Conservation (phyloP, 2,888 invertebrate genomes). For the Odontothrips loti region DNA sequence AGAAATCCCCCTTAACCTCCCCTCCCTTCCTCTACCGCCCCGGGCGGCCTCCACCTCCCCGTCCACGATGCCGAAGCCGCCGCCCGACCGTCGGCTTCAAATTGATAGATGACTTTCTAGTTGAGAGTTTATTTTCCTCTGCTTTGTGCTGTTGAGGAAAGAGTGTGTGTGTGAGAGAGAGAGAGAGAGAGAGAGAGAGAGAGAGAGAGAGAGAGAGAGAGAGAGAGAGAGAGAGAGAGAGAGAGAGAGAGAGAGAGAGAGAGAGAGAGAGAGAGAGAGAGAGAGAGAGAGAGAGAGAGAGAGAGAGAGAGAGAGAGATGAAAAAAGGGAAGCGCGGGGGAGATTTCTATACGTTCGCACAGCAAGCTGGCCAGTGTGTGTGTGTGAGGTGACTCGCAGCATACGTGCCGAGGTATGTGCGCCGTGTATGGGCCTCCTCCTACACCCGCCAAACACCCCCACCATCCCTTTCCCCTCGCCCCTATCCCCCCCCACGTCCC, state of each 20-base stretch:
- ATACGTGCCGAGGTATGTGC: not conserved
- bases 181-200: not conserved
- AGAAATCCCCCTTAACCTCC: no score
- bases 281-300: no score
- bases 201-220: not conserved
- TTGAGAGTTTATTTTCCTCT: conserved; percentile 12
- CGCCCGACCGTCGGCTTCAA: conserved; percentile 4
- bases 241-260: no score
- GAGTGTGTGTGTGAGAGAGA: not conserved
- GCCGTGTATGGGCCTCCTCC: not conserved
- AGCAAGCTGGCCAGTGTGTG: not conserved
- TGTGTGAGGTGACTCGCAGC: not conserved
- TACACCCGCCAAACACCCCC: no score
- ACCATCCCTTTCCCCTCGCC: not conserved
- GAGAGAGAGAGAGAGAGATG: no score
- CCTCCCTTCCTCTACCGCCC: no score
- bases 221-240: no score
- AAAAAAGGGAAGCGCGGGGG: no score
- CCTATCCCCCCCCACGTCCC: no score
- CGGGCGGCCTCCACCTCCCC: not conserved
- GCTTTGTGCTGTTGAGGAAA: not conserved
- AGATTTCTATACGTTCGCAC: no score
- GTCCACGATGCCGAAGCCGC: not conserved
- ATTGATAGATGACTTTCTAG: conserved; percentile 20
- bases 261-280: no score